phyloP scores from a whole-genome alignment of 2,888 invertebrate genomes.

The Perithous albicinctus region DNA sequence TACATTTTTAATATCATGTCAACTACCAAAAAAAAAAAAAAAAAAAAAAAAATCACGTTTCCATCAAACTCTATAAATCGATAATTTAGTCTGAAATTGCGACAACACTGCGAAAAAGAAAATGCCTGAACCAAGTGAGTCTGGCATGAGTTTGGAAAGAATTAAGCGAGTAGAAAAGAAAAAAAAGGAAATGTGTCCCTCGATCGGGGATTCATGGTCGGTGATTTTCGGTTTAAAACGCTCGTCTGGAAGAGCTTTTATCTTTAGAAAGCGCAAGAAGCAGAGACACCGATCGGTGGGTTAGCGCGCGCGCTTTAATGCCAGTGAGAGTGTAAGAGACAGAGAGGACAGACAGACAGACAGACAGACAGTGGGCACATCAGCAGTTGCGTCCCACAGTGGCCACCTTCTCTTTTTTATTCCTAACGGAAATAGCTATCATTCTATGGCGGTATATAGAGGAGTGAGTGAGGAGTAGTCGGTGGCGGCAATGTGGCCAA shows the following conservation, averaged over 20 bases:
- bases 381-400: constrained; percentile 39
- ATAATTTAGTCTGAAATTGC: neutral
- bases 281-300: constrained; percentile 57
- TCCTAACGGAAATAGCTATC: constrained; percentile 82
- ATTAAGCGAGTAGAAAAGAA: neutral
- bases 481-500: constrained; percentile 35
- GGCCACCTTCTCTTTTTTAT: constrained; percentile 71
- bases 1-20: neutral
- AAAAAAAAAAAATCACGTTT: no score
- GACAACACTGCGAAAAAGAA: neutral
- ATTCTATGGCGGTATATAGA: constrained; percentile 76
- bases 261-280: constrained; percentile 80
- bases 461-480: constrained; percentile 24
- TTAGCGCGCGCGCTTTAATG: constrained; percentile 33
- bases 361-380: constrained; percentile 21
- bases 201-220: constrained; percentile 71
- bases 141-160: neutral
- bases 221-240: constrained; percentile 71
- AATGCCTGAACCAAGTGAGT: neutral
- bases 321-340: constrained; percentile 1
- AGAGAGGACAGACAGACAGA: constrained; percentile 4
- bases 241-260: constrained; percentile 77
- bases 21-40: neutral
- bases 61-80: neutral
- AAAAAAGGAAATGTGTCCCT: constrained; percentile 27